phyloP scores from a whole-genome alignment of 1,140 invertebrate species.

The Monochamus saltuarius region DNA sequence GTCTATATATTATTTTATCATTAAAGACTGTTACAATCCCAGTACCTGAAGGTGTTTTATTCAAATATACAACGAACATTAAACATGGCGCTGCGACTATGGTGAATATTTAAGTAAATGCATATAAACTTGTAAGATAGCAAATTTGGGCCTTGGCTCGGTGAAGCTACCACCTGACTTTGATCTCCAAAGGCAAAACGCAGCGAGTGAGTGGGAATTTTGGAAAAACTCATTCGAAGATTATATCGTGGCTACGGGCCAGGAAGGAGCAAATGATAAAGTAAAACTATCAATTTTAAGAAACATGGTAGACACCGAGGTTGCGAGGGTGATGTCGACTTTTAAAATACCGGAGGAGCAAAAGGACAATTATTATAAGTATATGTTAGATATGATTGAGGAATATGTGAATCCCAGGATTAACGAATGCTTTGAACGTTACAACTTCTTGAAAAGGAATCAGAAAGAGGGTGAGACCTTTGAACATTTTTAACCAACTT shows the following conservation, averaged over 20 bases:
- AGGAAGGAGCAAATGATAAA: conserved; percentile 4
- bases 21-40: no score
- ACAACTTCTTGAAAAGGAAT: conserved; percentile 20
- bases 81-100: no score
- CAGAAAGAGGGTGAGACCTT: conserved; percentile 17
- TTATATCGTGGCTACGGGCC: conserved; percentile 9
- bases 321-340: background rate
- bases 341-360: background rate
- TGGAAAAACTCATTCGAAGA: conserved; percentile 15
- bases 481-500: conserved; percentile 16
- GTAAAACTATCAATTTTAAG: background rate
- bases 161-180: conserved; percentile 19
- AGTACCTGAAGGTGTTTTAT: no score
- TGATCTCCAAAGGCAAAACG: conserved; percentile 11
- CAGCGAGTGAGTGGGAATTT: conserved; percentile 6
- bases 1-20: no score
- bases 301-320: background rate
- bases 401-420: conserved; percentile 12
- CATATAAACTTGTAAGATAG: no score
- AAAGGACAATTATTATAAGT: conserved; percentile 7
- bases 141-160: background rate
- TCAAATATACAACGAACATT: no score
- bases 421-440: conserved; percentile 15
- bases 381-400: conserved; percentile 7
- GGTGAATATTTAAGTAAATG: no score